Evolutionary conservation across 2,113 vertebrate species (phyloP).

Genomic region (Muntiacus muntjak): DNA sequence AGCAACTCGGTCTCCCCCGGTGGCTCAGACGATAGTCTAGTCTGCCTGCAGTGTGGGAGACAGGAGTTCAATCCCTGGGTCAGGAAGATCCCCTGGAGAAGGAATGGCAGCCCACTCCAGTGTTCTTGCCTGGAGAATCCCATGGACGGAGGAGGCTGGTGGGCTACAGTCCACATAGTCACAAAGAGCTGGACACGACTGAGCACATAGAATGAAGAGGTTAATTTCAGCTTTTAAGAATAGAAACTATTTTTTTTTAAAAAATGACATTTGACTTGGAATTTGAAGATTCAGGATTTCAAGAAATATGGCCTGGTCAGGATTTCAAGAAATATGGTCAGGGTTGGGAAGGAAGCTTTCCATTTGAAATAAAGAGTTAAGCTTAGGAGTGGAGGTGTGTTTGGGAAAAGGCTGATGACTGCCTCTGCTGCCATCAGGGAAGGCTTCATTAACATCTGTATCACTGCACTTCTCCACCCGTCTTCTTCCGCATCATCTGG

Average conservation of each 20-base stretch:
- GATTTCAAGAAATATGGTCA: neutral
- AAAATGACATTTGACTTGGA: neutral
- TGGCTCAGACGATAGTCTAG: neutral
- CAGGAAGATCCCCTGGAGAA: neutral
- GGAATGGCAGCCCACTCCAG: neutral
- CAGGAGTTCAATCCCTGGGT: neutral
- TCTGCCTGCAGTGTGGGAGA: neutral
- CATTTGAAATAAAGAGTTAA: neutral
- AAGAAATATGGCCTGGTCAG: neutral
- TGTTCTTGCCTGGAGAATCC: neutral
- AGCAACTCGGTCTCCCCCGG: neutral
- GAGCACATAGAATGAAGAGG: neutral
- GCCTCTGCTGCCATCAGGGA: neutral
- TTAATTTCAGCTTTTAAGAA: neutral
- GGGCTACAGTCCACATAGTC: neutral
- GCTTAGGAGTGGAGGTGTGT: neutral
- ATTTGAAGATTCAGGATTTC: slow-evolving; percentile 11
- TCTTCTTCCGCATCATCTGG: neutral
- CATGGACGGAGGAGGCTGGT: neutral
- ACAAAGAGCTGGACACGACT: neutral
- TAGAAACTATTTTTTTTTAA: neutral
- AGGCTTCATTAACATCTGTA: neutral
- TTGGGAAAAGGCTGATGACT: neutral
- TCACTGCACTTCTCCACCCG: neutral
- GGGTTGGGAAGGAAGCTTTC: neutral